Base-by-base conservation (phyloP, 2,888 invertebrate genomes). In the Oscheius myriophilus region DNA sequence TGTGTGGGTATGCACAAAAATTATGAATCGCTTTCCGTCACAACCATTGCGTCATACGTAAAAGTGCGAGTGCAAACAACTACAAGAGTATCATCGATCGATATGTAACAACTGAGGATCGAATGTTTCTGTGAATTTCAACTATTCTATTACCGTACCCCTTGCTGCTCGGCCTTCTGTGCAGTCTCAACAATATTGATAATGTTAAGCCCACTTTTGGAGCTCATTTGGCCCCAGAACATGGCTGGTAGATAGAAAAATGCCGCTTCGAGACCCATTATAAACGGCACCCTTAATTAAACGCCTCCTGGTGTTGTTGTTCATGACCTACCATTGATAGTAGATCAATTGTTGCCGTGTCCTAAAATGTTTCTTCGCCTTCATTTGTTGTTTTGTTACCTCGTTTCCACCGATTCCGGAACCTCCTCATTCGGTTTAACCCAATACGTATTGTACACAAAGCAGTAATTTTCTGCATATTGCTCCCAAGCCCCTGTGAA, bases 371-470 rank as follows among this genome's bases (percentile, higher is more conserved):
- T 33, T 9, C 33, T 33, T 9, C 3, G 33, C 9, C 33, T 33
- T 33, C 4, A 33, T 6, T 33, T 6, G 4, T 33, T 33, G 33
- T 9, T 6, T 6, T 0, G 46, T 23, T 6, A 81, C 82, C 83
- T 67, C 14, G 78, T 79, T 54, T 82, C 81, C 0, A 82, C 64
- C 12, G 67, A 61, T 1, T 33, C 25, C 0, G 85, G 85, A 6
- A 85, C 73, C 21, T 83, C 73, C 14, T 83, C 82, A 25, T 78
- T 76, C 14, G 85, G 82, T 49, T 76, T 69, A 39, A 85, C 84
- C 83, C 83, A 85, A 68, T 83, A 84, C 14, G 84, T 84, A 55
- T 85, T 84, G 67, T 84, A 83, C 18, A 85, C 83, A 71, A 84
- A 83, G 71, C 83, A 84, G 70, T 84, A 84, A 67, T 85, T 83